phyloP scores from a whole-genome alignment of 2,797 vertebrate species.

The Tachyglossus aculeatus region DNA sequence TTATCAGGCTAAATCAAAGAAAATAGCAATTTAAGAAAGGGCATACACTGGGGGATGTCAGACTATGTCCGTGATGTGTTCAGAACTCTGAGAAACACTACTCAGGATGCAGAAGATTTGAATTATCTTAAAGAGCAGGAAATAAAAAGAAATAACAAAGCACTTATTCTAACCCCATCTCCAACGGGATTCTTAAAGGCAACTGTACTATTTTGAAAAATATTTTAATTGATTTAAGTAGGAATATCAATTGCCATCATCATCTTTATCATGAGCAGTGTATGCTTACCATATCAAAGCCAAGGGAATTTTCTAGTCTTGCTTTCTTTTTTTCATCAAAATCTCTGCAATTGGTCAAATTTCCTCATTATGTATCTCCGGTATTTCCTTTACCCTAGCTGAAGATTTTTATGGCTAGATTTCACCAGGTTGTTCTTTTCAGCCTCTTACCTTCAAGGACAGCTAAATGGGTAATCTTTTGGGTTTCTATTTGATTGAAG shows the following conservation, averaged over 20 bases:
- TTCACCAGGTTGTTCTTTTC: no score
- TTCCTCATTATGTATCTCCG: no score
- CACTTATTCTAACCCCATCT: background rate
- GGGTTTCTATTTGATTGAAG: no score
- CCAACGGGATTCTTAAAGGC: background rate
- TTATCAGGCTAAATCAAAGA: slow-evolving; percentile 43
- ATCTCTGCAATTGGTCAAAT: no score
- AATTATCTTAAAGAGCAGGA: background rate
- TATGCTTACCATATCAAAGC: no score
- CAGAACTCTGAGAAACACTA: background rate
- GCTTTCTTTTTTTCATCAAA: no score
- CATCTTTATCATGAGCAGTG: background rate
- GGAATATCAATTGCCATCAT: background rate
- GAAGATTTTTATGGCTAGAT: no score
- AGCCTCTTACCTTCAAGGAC: no score
- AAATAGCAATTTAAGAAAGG: slow-evolving; percentile 18
- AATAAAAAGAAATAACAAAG: background rate
- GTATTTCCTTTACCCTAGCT: no score
- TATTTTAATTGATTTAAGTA: background rate
- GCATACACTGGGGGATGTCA: background rate
- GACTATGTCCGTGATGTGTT: background rate
- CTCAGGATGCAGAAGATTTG: background rate
- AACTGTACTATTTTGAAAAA: background rate
- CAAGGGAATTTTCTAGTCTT: no score
- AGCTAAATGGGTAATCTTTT: no score